Percentiles rank a stretch among this genome's conserved stretches.
phyloP scores from a whole-genome alignment of 1,140 invertebrate genomes.

The Drosophila ironensis region DNA sequence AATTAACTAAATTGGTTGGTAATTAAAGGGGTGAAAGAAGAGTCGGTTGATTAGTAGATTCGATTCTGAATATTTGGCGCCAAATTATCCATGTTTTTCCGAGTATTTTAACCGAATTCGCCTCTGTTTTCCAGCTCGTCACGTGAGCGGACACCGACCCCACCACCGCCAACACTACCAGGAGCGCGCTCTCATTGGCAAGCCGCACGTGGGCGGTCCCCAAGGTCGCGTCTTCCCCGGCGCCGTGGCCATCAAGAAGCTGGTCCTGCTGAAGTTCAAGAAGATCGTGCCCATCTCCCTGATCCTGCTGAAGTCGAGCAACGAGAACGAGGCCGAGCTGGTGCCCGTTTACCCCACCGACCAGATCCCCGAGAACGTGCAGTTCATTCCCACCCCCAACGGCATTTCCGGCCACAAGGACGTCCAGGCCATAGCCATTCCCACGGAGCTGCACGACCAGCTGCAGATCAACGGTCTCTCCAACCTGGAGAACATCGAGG shows the following conservation, averaged over 20 bases:
- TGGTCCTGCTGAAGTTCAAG: slow-evolving; percentile 77
- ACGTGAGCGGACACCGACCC: slow-evolving; percentile 46
- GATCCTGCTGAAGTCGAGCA: slow-evolving; percentile 71
- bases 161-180: slow-evolving; percentile 19
- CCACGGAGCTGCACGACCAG: slow-evolving; percentile 73
- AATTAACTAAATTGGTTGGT: too few species aligned
- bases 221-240: slow-evolving; percentile 74
- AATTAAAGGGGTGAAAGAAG: too few species aligned
- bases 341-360: slow-evolving; percentile 77
- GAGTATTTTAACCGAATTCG: background rate
- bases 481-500: slow-evolving; percentile 76
- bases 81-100: too few species aligned
- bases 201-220: slow-evolving; percentile 41
- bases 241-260: slow-evolving; percentile 75
- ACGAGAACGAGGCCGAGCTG: slow-evolving; percentile 74
- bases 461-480: slow-evolving; percentile 69
- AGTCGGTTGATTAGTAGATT: too few species aligned
- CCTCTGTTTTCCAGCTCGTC: slow-evolving; percentile 37
- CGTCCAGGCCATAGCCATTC: slow-evolving; percentile 77
- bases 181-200: slow-evolving; percentile 51
- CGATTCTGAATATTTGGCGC: too few species aligned
- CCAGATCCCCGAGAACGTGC: slow-evolving; percentile 74
- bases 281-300: slow-evolving; percentile 76
- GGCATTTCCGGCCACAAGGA: slow-evolving; percentile 78
- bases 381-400: slow-evolving; percentile 77